Base-by-base conservation (phyloP, 2,113 vertebrate species). In the Alligator sinensis region DNA sequence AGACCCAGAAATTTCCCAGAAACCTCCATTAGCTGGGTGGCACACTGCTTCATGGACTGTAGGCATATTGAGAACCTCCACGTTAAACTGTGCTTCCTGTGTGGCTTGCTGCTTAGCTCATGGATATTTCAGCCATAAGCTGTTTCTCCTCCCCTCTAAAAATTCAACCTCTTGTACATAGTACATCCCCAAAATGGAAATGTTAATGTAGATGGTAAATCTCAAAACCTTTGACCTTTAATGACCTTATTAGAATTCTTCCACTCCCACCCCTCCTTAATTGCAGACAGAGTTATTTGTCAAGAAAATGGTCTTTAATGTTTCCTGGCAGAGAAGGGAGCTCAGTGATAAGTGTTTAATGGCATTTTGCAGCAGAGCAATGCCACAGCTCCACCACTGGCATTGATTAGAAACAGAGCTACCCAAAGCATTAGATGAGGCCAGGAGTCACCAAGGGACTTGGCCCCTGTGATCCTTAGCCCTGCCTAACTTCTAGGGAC, bases 291-390 rank as follows among this genome's bases (percentile, higher is more conserved):
- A 15, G 58, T 61, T 9, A 0, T 93, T 95, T 92, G 90, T 90
- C 88, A 84, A 84, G 81, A 63, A 74, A 76, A 93, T 82, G 92
- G 38, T 62, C 92, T 93, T 84, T 78, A 84, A 85, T 87, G 90
- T 66, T 91, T 94, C 88, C 88, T 19, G 59, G 80, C 4, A 0
- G 91, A 24, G 2, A 74, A 87, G 61, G 4, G 63, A 87, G 70
- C 24, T 5, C 28, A 62, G 55, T 97, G 28, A 96, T 17, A 64
- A 75, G 77, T 14, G 92, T 84, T 94, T 94, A 93, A 91, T 95
- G 94, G 77, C 34, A 19, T 86, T 95, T 77, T 89, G 88, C 66
- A 25, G 80, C 2, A 82, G 47, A 72, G 88, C 84, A 64, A 82
- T 55, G 2, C 47, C 81, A 5, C 66, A 72, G 75, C 90, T 89